Conservation (phyloP, 1,140 invertebrate species). For the Sinonovacula constricta region DNA sequence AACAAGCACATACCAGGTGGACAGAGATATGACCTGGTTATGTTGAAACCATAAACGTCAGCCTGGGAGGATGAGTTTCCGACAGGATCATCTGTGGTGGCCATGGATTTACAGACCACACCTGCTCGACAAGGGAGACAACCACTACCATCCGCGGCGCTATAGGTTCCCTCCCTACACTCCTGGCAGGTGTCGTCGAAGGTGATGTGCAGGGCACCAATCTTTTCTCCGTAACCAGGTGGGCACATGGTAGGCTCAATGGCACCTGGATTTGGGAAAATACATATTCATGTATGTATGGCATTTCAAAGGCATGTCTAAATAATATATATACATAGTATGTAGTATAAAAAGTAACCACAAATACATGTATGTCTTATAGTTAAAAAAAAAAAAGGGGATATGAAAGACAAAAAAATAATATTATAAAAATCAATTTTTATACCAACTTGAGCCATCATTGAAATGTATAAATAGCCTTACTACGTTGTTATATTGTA, state of each 20-base stretch:
- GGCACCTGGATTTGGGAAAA: constrained; percentile 71
- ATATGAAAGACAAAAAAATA: too few species aligned
- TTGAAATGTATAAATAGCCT: too few species aligned
- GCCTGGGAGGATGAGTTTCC: constrained; percentile 64
- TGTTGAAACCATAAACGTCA: constrained; percentile 59
- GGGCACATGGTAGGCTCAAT: constrained; percentile 74
- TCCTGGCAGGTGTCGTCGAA: constrained; percentile 75
- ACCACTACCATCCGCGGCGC: constrained; percentile 60
- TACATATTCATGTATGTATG: too few species aligned
- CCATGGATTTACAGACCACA: constrained; percentile 69
- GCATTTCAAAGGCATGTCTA: too few species aligned
- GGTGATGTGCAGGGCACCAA: constrained; percentile 62
- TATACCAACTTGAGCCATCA: too few species aligned
- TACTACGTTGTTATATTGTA: too few species aligned
- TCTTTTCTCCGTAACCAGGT: constrained; percentile 72
- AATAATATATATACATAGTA: too few species aligned
- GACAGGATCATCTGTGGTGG: constrained; percentile 71
- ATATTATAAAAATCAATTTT: too few species aligned
- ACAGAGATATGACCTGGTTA: constrained; percentile 73
- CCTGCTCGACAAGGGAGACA: constrained; percentile 73
- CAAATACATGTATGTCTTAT: too few species aligned
- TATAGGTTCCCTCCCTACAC: constrained; percentile 71
- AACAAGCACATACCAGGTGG: constrained; percentile 66
- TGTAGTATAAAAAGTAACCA: too few species aligned
- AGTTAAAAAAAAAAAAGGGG: too few species aligned